A percentile compares a stretch with the other conserved stretches of the same genome.
Evolutionary conservation across 2,113 vertebrate genomes (phyloP).

Genomic region (Notechis scutatus): DNA sequence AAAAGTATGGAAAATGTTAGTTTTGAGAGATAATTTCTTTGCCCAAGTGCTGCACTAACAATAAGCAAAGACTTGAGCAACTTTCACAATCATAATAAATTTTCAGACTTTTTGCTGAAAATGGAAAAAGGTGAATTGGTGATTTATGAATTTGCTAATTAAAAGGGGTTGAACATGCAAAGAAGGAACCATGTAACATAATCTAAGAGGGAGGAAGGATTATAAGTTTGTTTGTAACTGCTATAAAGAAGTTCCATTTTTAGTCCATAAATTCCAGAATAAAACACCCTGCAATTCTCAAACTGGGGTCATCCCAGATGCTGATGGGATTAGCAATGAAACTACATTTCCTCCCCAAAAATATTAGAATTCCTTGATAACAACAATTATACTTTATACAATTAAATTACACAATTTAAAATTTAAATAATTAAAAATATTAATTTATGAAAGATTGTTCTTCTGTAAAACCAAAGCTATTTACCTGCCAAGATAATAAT

Average conservation of each 20-base stretch:
- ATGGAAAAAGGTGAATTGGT: background rate
- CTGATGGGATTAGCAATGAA: background rate
- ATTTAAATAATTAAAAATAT: background rate
- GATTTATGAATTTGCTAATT: background rate
- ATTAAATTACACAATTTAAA: background rate
- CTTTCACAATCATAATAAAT: background rate
- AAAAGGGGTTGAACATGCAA: background rate
- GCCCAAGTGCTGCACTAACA: background rate
- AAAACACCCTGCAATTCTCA: background rate
- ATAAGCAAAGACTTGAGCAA: background rate
- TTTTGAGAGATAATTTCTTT: background rate
- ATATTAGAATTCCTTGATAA: background rate
- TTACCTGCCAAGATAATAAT: background rate
- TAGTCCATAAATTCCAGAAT: background rate
- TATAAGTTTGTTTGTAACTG: background rate
- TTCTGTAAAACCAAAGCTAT: background rate
- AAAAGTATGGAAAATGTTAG: background rate
- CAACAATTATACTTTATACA: background rate
- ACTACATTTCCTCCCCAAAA: background rate
- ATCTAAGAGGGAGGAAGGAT: background rate
- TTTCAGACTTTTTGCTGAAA: background rate
- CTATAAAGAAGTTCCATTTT: background rate
- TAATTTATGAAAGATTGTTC: background rate
- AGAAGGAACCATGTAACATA: background rate
- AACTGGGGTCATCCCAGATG: background rate